Percentiles rank a stretch among this genome's conserved stretches.
These are phyloP conservation scores for Parochlus steinenii DNA, from an alignment of 2,888 invertebrate species.

Conservation along the genomic window DNA sequence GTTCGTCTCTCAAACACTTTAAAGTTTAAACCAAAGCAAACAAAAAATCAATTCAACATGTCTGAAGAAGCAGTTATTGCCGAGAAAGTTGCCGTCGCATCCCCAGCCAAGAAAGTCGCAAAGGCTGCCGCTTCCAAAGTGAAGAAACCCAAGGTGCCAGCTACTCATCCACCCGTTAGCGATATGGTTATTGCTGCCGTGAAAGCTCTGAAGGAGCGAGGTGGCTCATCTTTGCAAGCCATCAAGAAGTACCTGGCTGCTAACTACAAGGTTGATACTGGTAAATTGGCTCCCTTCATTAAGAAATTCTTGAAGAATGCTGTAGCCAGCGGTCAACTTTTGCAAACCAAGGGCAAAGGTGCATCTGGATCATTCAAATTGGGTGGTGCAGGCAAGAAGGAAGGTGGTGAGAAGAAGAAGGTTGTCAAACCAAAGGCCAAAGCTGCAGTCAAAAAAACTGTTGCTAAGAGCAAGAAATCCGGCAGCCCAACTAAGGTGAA, in stretches of 20 bases:
- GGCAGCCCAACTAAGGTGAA: neutral
- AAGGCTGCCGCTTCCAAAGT: conserved; percentile 17
- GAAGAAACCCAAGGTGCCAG: conserved; percentile 26
- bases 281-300: conserved; percentile 40
- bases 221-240: conserved; percentile 37
- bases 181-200: conserved; percentile 42
- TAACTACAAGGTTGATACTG: conserved; percentile 41
- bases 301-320: conserved; percentile 40
- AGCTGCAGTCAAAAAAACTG: neutral
- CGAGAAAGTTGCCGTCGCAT: conserved; percentile 19
- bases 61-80: neutral
- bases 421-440: neutral
- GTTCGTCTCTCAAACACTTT: no score
- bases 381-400: conserved; percentile 15
- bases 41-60: no score
- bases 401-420: neutral
- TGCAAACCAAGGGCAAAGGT: conserved; percentile 38
- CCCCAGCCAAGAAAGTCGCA: conserved; percentile 16
- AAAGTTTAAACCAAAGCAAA: no score
- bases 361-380: conserved; percentile 36
- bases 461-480: neutral
- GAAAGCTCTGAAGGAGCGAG: conserved; percentile 34
- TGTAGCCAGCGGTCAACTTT: conserved; percentile 34
- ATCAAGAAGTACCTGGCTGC: conserved; percentile 46
- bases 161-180: conserved; percentile 33